phyloP scores from a whole-genome alignment of 2,888 invertebrate species.

The Scaptodrosophila latifasciaeformis region DNA sequence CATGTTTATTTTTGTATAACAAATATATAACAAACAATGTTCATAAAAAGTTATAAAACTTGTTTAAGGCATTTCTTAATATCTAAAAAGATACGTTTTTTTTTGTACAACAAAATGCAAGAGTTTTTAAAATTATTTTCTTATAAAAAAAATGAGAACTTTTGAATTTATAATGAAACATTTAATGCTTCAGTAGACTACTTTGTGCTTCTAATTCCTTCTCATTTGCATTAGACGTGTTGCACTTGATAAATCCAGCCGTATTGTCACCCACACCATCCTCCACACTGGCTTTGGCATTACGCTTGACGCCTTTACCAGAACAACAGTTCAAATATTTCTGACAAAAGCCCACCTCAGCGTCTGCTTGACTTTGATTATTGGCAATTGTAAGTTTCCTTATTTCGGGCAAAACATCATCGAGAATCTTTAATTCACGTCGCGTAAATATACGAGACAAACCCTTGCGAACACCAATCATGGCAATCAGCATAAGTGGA shows the following conservation, averaged over 20 bases:
- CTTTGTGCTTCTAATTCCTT: constrained; percentile 69
- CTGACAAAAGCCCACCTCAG: constrained; percentile 86
- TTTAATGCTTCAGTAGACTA: constrained; percentile 57
- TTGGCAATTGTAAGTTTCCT: constrained; percentile 87
- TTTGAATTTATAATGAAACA: too few relatives aligned
- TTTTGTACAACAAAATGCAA: too few relatives aligned
- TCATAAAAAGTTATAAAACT: too few relatives aligned
- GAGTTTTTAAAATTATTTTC: too few relatives aligned
- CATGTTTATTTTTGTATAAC: too few relatives aligned
- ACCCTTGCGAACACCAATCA: constrained; percentile 95
- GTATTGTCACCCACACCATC: constrained; percentile 47
- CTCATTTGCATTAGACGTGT: constrained; percentile 62
- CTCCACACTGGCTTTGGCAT: constrained; percentile 42
- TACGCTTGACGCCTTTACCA: constrained; percentile 49
- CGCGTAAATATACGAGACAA: constrained; percentile 94
- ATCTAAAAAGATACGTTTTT: too few relatives aligned
- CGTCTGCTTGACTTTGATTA: constrained; percentile 83
- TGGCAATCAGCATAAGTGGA: constrained; percentile 97
- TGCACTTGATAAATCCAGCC: constrained; percentile 59
- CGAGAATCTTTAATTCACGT: constrained; percentile 94
- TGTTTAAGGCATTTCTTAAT: too few relatives aligned
- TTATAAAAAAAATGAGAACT: too few relatives aligned
- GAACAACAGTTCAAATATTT: constrained; percentile 76
- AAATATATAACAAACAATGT: too few relatives aligned
- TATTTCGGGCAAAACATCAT: constrained; percentile 98